A percentile compares a stretch with the other conserved stretches of the same genome.
Evolutionary conservation across 2,113 vertebrate genomes (phyloP).

Genomic region (Numenius arquata): DNA sequence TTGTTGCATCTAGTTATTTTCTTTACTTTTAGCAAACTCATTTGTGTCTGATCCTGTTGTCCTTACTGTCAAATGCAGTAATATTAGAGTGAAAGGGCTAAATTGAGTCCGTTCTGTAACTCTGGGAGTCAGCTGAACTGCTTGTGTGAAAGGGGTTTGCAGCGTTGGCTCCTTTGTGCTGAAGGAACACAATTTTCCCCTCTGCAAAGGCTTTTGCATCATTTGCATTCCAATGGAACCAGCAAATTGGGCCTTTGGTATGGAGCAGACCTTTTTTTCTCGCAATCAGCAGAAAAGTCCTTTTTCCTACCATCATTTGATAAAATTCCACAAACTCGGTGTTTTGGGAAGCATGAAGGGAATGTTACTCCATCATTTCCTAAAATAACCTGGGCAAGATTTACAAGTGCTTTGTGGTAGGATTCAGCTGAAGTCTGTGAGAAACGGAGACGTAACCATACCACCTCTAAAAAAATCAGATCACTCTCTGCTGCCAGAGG

Average conservation of each 20-base stretch:
- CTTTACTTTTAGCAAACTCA: constrained; percentile 45
- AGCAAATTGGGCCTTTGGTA: not conserved
- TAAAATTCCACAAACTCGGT: not conserved
- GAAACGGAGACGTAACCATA: fast-evolving
- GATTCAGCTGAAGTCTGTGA: not conserved
- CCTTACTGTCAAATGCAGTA: not conserved
- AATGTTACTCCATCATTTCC: not conserved
- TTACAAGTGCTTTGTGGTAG: not conserved
- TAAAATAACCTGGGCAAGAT: not conserved
- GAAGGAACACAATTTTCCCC: constrained; percentile 7
- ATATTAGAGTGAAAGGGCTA: constrained; percentile 20
- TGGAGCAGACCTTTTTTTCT: not conserved
- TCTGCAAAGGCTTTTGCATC: constrained; percentile 23
- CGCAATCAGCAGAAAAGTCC: not conserved
- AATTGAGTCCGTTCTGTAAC: not conserved
- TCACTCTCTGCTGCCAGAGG: not conserved
- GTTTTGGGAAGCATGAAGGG: not conserved
- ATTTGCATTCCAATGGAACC: constrained; percentile 59
- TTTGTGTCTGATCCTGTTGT: not conserved
- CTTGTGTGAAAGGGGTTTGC: not conserved
- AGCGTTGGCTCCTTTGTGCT: constrained; percentile 41
- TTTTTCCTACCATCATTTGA: fast-evolving
- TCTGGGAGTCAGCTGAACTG: not conserved
- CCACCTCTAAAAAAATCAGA: not conserved
- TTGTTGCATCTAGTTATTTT: constrained; percentile 31